phyloP scores from a whole-genome alignment of 2,113 vertebrate genomes.

The Leptodactylus fuscus region DNA sequence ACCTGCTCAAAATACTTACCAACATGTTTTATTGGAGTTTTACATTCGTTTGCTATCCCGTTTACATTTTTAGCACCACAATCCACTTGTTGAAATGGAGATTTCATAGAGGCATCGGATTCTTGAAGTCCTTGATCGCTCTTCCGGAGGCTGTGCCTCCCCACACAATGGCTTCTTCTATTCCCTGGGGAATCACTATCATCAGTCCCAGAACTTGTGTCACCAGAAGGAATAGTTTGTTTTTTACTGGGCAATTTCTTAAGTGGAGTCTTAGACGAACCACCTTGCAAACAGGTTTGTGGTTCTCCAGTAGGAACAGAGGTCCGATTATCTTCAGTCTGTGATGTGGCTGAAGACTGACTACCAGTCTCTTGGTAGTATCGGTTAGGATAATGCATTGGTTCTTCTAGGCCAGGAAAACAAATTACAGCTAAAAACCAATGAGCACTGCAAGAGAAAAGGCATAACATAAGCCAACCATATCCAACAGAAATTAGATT shows the following conservation, averaged over 20 bases:
- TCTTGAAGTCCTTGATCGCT: slow-evolving; percentile 71
- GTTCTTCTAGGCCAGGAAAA: slow-evolving; percentile 89
- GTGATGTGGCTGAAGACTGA: slow-evolving; percentile 67
- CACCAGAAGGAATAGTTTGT: slow-evolving; percentile 68
- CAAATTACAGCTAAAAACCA: slow-evolving; percentile 99
- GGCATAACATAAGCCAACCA: background rate
- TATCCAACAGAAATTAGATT: no score
- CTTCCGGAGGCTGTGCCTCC: slow-evolving; percentile 74
- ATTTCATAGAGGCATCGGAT: slow-evolving; percentile 72
- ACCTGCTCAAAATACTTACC: slow-evolving; percentile 65
- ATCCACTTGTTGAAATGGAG: slow-evolving; percentile 71
- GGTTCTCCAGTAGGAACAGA: slow-evolving; percentile 74
- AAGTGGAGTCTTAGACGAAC: slow-evolving; percentile 70
- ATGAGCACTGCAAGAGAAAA: slow-evolving; percentile 84
- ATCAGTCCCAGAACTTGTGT: slow-evolving; percentile 71
- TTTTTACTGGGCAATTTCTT: slow-evolving; percentile 77
- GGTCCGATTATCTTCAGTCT: slow-evolving; percentile 73
- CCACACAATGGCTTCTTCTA: slow-evolving; percentile 70
- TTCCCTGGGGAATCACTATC: slow-evolving; percentile 68
- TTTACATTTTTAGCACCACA: slow-evolving; percentile 73
- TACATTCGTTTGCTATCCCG: slow-evolving; percentile 77
- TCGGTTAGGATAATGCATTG: slow-evolving; percentile 83
- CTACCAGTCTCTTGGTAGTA: slow-evolving; percentile 74
- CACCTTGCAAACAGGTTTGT: slow-evolving; percentile 70
- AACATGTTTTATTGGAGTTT: slow-evolving; percentile 72